A percentile compares a stretch with the other conserved stretches of the same genome.
Evolutionary conservation across 64 coral and sea anemone genomes (phyloP).

Genomic region (Montipora cactus): DNA sequence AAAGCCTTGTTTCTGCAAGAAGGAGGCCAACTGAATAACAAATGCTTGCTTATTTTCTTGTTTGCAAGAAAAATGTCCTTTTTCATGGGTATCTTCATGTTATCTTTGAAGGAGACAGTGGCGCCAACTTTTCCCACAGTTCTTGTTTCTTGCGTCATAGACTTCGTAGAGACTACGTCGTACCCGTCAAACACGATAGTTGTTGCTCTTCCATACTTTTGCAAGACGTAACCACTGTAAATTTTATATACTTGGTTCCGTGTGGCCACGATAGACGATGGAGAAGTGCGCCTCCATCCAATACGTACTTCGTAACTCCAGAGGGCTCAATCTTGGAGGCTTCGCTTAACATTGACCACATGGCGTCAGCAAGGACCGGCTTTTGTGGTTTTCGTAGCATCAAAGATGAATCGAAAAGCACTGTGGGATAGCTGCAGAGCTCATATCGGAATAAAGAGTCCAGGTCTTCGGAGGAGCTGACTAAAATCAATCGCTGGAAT

Average conservation of each 20-base stretch:
- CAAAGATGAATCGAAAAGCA: too few species aligned
- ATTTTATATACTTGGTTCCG: conserved; percentile 22
- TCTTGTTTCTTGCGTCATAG: too few species aligned
- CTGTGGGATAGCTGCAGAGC: too few species aligned
- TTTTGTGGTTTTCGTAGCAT: too few species aligned
- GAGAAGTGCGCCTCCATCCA: too few species aligned
- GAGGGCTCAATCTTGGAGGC: neutral
- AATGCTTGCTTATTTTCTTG: conserved; percentile 48
- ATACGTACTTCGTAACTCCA: conserved; percentile 32
- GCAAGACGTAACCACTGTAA: too few species aligned
- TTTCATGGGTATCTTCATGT: conserved; percentile 58
- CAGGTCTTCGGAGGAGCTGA: neutral
- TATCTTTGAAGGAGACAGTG: conserved; percentile 29
- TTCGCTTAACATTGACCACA: too few species aligned
- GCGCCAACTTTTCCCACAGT: neutral
- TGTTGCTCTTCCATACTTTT: too few species aligned
- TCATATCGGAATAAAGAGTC: conserved; percentile 37
- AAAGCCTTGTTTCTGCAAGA: neutral
- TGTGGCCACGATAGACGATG: neutral
- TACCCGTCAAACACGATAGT: too few species aligned
- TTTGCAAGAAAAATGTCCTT: conserved; percentile 52
- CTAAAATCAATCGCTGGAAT: too few species aligned
- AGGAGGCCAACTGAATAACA: neutral
- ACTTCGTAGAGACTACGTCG: too few species aligned
- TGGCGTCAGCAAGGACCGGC: too few species aligned